phyloP scores from a whole-genome alignment of 2,888 invertebrate species.

The Agrilus cyanescens region DNA sequence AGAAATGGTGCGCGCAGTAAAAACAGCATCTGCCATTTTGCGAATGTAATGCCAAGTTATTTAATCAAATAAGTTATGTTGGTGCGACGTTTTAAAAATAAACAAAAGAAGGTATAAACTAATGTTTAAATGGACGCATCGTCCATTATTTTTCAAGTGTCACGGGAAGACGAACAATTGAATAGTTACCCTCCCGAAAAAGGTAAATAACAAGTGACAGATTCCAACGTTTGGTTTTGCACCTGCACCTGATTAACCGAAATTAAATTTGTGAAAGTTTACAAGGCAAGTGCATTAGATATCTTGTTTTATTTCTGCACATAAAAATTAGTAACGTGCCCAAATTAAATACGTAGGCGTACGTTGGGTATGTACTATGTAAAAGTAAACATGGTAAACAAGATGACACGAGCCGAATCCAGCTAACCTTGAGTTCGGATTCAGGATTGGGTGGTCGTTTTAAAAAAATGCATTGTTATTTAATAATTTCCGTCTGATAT shows the following conservation, averaged over 20 bases:
- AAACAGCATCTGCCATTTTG: slow-evolving; percentile 32
- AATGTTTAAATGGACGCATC: slow-evolving; percentile 92
- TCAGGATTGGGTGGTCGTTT: slow-evolving; percentile 18
- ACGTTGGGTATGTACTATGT: slow-evolving; percentile 19
- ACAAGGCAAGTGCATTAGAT: slow-evolving; percentile 3
- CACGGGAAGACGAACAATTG: slow-evolving; percentile 93
- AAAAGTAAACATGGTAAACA: slow-evolving; percentile 26
- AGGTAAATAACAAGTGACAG: slow-evolving; percentile 52
- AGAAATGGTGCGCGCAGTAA: slow-evolving; percentile 14
- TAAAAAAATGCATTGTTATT: slow-evolving; percentile 10
- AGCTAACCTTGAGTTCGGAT: slow-evolving; percentile 30
- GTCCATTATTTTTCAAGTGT: slow-evolving; percentile 98
- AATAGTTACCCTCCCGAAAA: slow-evolving; percentile 86
- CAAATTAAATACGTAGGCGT: slow-evolving; percentile 26
- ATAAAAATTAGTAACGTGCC: no score
- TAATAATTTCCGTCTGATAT: slow-evolving; percentile 13
- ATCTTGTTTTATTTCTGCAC: no score
- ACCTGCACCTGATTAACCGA: slow-evolving; percentile 16
- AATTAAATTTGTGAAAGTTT: slow-evolving; percentile 3
- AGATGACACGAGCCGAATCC: slow-evolving; percentile 22
- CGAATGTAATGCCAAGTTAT: slow-evolving; percentile 25
- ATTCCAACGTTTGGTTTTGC: slow-evolving; percentile 14
- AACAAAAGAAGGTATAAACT: slow-evolving; percentile 32
- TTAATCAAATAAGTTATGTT: slow-evolving; percentile 4
- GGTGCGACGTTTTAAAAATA: slow-evolving; percentile 12